Percentiles rank a stretch among this genome's conserved stretches.
Conservation (phyloP, 2,113 vertebrate species). For the Salminus brasiliensis region DNA sequence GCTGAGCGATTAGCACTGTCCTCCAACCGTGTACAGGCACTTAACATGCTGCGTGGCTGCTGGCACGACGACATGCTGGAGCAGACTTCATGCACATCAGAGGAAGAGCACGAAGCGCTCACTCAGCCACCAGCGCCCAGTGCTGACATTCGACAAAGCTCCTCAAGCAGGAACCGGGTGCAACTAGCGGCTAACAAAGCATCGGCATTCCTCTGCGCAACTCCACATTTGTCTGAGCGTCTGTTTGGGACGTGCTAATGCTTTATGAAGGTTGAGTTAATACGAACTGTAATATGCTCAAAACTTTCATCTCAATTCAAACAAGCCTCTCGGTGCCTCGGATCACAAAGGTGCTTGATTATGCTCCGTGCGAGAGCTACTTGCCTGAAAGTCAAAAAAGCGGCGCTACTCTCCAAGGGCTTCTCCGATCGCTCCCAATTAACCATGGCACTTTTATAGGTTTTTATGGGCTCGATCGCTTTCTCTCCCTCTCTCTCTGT, state of each 20-base stretch:
- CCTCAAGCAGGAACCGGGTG: not conserved
- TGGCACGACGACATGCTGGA: conserved; percentile 21
- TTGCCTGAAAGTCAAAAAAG: conserved; percentile 16
- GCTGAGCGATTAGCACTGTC: conserved; percentile 8
- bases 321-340: not conserved
- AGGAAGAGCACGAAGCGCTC: not conserved
- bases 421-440: conserved; percentile 42
- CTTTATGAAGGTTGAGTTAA: not conserved
- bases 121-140: not conserved
- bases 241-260: not conserved
- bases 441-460: conserved; percentile 35
- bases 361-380: not conserved
- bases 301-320: conserved; percentile 18
- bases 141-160: not conserved
- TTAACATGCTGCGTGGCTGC: conserved; percentile 27
- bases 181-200: not conserved
- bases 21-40: not conserved
- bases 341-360: conserved; percentile 31
- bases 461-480: conserved; percentile 37
- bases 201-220: not conserved
- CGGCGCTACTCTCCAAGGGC: not conserved
- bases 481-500: too few species aligned
- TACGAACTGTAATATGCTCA: not conserved
- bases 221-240: not conserved
- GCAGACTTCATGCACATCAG: not conserved